These are phyloP conservation scores for Sialia sialis DNA, from an alignment of 2,113 vertebrate species.

Conservation along the genomic window DNA sequence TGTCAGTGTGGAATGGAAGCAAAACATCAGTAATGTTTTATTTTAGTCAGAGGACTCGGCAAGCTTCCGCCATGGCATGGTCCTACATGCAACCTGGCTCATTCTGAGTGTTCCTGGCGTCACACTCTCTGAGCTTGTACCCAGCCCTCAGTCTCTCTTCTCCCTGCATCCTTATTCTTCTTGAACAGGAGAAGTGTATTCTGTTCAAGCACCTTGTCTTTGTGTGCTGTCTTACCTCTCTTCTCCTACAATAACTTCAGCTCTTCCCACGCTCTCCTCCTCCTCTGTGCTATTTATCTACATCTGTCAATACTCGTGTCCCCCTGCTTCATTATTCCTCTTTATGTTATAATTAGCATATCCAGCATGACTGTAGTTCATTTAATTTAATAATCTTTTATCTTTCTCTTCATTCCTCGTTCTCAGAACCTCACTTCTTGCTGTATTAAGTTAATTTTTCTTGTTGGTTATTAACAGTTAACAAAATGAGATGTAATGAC, in stretches of 20 bases:
- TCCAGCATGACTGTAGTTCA: background rate
- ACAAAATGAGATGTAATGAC: slow-evolving; percentile 25
- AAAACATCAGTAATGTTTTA: background rate
- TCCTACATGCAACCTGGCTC: background rate
- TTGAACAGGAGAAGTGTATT: background rate
- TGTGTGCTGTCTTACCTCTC: background rate
- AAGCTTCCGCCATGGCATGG: background rate
- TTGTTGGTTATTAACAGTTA: background rate
- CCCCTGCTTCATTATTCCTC: background rate
- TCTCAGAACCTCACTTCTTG: slow-evolving; percentile 5
- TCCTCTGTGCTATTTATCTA: background rate
- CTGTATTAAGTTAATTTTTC: background rate
- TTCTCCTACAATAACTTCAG: background rate
- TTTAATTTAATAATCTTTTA: slow-evolving; percentile 33
- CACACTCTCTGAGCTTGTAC: background rate
- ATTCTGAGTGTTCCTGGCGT: background rate
- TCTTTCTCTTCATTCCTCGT: background rate
- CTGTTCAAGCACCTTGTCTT: background rate
- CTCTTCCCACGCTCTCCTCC: background rate
- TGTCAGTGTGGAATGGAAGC: background rate
- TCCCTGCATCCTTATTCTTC: background rate
- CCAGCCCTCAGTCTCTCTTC: background rate
- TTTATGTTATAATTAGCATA: background rate
- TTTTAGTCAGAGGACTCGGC: background rate
- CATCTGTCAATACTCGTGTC: background rate